phyloP scores from a whole-genome alignment of 2,113 vertebrate species.

The Cynoglossus semilaevis region DNA sequence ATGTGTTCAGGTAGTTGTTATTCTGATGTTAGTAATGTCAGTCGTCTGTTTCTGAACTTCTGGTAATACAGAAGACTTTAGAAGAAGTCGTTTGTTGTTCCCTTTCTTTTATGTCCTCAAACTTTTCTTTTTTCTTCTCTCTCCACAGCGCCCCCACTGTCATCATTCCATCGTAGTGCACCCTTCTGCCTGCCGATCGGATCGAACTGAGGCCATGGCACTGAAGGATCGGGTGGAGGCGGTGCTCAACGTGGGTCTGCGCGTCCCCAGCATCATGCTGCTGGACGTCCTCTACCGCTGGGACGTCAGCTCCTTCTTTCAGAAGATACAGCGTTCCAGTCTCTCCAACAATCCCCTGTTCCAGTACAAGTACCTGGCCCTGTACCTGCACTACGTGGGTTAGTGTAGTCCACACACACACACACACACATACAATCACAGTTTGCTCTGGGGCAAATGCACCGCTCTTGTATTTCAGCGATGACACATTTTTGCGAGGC shows the following conservation, averaged over 20 bases:
- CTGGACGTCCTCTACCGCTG: slow-evolving; percentile 96
- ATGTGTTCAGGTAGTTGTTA: no score
- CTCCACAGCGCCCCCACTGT: slow-evolving; percentile 32
- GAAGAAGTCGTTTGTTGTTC: no score
- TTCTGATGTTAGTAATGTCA: no score
- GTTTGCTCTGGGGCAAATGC: neutral
- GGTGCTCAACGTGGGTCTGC: slow-evolving; percentile 94
- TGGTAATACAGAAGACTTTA: no score
- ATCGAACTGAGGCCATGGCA: slow-evolving; percentile 81
- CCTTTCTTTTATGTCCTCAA: no score
- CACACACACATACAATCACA: neutral
- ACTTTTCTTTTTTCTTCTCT: neutral
- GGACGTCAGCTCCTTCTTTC: slow-evolving; percentile 99
- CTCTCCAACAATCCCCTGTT: slow-evolving; percentile 95
- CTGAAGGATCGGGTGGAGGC: slow-evolving; percentile 92
- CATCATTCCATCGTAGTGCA: slow-evolving; percentile 44
- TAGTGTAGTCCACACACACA: slow-evolving; percentile 60
- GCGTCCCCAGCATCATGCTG: slow-evolving; percentile 98
- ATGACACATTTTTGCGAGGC: no score
- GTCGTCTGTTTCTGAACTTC: no score
- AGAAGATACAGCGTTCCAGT: slow-evolving; percentile 98
- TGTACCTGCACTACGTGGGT: slow-evolving; percentile 99
- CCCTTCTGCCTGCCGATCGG: slow-evolving; percentile 59
- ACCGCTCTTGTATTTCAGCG: neutral
- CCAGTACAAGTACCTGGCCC: slow-evolving; percentile 98